These are phyloP conservation scores for Trypoxylon attenuatum DNA, from an alignment of 2,888 invertebrate species.

Conservation along the genomic window DNA sequence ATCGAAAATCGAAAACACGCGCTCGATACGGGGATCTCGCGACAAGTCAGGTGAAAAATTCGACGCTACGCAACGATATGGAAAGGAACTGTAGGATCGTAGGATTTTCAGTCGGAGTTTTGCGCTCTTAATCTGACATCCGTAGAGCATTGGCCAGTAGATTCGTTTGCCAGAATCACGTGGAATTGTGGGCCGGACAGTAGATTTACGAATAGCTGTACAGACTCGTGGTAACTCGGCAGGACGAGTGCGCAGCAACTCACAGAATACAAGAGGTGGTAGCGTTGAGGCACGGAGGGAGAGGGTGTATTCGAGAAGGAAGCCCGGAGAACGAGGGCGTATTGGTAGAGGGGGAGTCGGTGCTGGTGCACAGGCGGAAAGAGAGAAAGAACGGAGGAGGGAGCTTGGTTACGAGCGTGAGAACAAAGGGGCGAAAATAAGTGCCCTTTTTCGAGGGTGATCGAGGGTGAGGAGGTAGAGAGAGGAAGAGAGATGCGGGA, in stretches of 20 bases:
- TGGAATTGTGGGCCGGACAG: conserved; percentile 33
- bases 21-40: no score
- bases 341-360: conserved; percentile 19
- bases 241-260: conserved; percentile 45
- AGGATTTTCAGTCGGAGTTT: no score
- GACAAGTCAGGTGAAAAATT: no score
- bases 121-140: no score
- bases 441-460: conserved; percentile 59
- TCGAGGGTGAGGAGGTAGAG: conserved; percentile 51
- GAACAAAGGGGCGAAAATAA: conserved; percentile 66
- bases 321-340: conserved; percentile 39
- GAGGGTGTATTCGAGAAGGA: conserved; percentile 49
- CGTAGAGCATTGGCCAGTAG: no score
- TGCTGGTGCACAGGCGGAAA: conserved; percentile 31
- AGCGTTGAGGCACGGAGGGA: conserved; percentile 31
- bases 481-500: conserved; percentile 34
- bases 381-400: conserved; percentile 29
- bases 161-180: conserved; percentile 13
- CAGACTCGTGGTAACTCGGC: conserved; percentile 31
- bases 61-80: no score
- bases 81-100: no score
- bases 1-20: no score
- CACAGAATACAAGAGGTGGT: conserved; percentile 41
- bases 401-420: conserved; percentile 53
- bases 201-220: conserved; percentile 26